A percentile compares a stretch with the other conserved stretches of the same genome.
Conservation (phyloP, 2,888 invertebrate species). For the Psylliodes chrysocephalus region DNA sequence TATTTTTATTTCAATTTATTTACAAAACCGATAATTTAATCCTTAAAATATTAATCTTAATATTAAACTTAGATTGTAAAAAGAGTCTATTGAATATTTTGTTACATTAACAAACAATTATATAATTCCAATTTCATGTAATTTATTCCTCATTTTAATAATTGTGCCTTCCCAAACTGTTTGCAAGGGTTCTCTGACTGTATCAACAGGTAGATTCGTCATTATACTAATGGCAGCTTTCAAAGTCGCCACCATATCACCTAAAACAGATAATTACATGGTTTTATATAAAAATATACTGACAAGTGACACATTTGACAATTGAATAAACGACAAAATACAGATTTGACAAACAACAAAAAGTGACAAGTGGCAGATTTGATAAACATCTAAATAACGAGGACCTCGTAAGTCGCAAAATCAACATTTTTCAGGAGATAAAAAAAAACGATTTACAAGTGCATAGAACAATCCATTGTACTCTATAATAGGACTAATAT, state of each 20-base stretch:
- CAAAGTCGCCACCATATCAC: slow-evolving; percentile 76
- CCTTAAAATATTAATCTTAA: background rate
- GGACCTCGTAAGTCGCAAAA: no score
- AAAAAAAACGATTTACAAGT: no score
- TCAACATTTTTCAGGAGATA: no score
- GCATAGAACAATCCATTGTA: no score
- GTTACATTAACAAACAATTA: slow-evolving; percentile 32
- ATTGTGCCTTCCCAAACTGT: slow-evolving; percentile 62
- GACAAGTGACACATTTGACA: no score
- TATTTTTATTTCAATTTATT: background rate
- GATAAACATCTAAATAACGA: no score
- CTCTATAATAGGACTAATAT: no score
- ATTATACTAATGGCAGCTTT: slow-evolving; percentile 75
- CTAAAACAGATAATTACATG: slow-evolving; percentile 63
- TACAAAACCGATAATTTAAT: background rate
- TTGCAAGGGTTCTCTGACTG: slow-evolving; percentile 70
- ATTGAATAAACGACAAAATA: no score
- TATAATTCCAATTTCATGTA: slow-evolving; percentile 52
- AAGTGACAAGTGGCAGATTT: no score
- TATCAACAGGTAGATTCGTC: slow-evolving; percentile 72
- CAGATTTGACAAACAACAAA: no score
- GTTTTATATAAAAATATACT: no score
- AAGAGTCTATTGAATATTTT: slow-evolving; percentile 12
- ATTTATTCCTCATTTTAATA: slow-evolving; percentile 50
- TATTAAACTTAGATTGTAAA: slow-evolving; percentile 4